Conservation (phyloP, 2,113 vertebrate genomes). For the Amphiprion ocellaris region DNA sequence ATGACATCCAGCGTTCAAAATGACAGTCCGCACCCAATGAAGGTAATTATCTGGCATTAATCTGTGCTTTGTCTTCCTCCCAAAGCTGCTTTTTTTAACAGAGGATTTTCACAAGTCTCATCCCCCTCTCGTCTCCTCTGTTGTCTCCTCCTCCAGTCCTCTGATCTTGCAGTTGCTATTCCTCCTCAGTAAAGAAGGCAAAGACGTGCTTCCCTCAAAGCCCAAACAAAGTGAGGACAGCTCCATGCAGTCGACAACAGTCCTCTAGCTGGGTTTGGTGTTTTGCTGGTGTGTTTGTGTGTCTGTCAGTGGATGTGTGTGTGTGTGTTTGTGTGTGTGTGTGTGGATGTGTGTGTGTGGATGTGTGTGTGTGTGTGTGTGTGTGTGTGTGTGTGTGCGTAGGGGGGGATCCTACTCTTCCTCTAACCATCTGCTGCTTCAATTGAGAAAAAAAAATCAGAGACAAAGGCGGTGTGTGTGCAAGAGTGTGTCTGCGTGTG, state of each 20-base stretch:
- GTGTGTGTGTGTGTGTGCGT: constrained; percentile 42
- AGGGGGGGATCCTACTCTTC: constrained; percentile 77
- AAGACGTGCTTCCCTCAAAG: constrained; percentile 64
- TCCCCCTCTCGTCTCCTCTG: constrained; percentile 72
- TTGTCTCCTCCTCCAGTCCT: constrained; percentile 75
- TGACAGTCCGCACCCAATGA: constrained; percentile 61
- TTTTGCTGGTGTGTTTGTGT: constrained; percentile 70
- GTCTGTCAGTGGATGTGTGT: constrained; percentile 57
- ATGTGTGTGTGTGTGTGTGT: constrained; percentile 63
- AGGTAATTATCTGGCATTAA: constrained; percentile 77
- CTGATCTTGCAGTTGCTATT: constrained; percentile 73
- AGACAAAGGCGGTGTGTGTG: constrained; percentile 75
- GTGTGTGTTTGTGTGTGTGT: constrained; percentile 63
- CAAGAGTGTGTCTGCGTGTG: constrained; percentile 62
- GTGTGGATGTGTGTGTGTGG: constrained; percentile 61
- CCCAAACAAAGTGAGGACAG: constrained; percentile 76
- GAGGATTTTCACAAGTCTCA: constrained; percentile 80
- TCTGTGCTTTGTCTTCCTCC: constrained; percentile 77
- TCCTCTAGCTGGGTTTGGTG: constrained; percentile 65
- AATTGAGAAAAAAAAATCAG: constrained; percentile 61
- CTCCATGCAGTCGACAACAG: constrained; percentile 70
- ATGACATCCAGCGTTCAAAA: constrained; percentile 54
- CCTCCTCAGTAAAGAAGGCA: constrained; percentile 67
- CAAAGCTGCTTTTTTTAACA: constrained; percentile 75
- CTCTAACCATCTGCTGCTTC: constrained; percentile 83